Evolutionary conservation across 2,113 vertebrate species (phyloP).

Genomic region (Egretta garzetta): DNA sequence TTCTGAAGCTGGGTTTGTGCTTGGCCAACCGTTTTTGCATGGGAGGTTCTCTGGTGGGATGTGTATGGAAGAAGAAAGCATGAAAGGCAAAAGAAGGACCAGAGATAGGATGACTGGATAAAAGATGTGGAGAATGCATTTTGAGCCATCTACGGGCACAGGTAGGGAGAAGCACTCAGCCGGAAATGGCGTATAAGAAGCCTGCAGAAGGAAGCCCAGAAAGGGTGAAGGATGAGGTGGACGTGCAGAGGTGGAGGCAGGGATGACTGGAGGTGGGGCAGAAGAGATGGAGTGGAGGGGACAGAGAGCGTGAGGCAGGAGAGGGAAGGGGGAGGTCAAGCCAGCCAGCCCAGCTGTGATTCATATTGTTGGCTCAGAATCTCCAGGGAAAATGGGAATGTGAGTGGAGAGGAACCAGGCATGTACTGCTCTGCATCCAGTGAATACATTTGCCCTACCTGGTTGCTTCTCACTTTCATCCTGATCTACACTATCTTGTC

Average conservation of each 20-base stretch:
- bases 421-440: neutral
- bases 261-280: neutral
- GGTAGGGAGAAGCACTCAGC: neutral
- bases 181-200: neutral
- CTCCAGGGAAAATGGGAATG: neutral
- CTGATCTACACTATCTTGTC: neutral
- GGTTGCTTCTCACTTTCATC: neutral
- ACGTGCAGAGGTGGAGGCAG: neutral
- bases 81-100: neutral
- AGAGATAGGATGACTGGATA: neutral
- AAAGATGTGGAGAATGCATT: neutral
- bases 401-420: neutral
- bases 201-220: neutral
- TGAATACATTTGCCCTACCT: neutral
- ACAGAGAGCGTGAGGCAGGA: neutral
- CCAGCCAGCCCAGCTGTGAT: neutral
- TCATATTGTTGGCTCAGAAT: neutral
- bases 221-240: neutral
- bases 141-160: neutral
- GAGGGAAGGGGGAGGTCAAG: neutral
- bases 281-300: neutral
- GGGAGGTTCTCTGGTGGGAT: neutral
- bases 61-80: neutral
- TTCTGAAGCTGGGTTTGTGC: neutral
- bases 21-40: neutral